These are phyloP conservation scores for Eonycteris spelaea DNA, from an alignment of 2,113 vertebrate species.

Conservation along the genomic window DNA sequence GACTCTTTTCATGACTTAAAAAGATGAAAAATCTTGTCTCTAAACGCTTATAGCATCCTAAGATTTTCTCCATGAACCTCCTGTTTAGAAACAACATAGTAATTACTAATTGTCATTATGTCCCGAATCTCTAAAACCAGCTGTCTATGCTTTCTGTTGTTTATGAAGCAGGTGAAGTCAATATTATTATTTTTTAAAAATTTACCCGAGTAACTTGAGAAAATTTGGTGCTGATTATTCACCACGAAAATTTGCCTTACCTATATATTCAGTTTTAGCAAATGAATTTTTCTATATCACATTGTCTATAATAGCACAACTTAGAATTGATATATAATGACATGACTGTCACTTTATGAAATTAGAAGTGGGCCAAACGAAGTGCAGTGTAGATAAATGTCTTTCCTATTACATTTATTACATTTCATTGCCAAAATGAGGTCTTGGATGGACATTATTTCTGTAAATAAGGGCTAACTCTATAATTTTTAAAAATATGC, in stretches of 20 bases:
- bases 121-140: background rate
- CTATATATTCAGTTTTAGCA: background rate
- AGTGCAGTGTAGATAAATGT: background rate
- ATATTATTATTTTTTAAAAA: constrained; percentile 26
- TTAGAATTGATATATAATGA: background rate
- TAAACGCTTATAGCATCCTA: constrained; percentile 12
- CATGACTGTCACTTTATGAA: background rate
- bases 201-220: constrained; percentile 5
- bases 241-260: background rate
- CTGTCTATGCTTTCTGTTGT: background rate
- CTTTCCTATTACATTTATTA: background rate
- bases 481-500: background rate
- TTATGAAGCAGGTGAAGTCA: constrained; percentile 48
- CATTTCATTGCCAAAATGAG: background rate
- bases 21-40: background rate
- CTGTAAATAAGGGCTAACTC: background rate
- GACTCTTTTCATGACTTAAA: constrained; percentile 38
- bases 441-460: background rate
- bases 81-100: constrained; percentile 30
- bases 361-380: background rate
- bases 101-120: constrained; percentile 46
- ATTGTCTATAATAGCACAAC: background rate
- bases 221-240: background rate
- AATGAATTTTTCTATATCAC: background rate
- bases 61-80: constrained; percentile 35